phyloP scores from a whole-genome alignment of 1,140 invertebrate genomes.

The Orius insidiosus region DNA sequence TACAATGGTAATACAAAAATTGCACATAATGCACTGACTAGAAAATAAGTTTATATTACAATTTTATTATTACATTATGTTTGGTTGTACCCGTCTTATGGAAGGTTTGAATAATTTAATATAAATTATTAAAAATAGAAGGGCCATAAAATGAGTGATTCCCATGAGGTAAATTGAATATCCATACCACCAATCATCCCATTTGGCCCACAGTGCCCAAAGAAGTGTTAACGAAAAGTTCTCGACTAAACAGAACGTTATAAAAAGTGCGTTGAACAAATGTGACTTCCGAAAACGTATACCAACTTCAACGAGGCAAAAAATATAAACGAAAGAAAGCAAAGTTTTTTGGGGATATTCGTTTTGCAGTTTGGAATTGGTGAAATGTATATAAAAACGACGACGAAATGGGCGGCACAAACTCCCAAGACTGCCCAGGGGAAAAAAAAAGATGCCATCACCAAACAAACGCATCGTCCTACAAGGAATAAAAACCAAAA shows the following conservation, averaged over 20 bases:
- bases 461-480: constrained; percentile 13
- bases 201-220: constrained; percentile 15
- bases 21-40: background rate
- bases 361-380: constrained; percentile 3
- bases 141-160: constrained; percentile 9
- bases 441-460: constrained; percentile 10
- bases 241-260: constrained; percentile 9
- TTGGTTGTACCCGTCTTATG: constrained; percentile 1
- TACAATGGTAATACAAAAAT: background rate
- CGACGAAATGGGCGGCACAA: constrained; percentile 7
- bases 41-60: background rate
- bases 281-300: constrained; percentile 14
- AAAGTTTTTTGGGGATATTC: constrained; percentile 12
- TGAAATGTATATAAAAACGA: constrained; percentile 15
- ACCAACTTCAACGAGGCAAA: constrained; percentile 17
- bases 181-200: constrained; percentile 13
- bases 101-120: constrained; percentile 7
- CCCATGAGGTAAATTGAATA: constrained; percentile 11
- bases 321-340: constrained; percentile 11
- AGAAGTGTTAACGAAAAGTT: constrained; percentile 11
- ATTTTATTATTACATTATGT: too few species aligned
- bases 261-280: constrained; percentile 13
- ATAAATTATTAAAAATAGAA: constrained; percentile 13
- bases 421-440: constrained; percentile 4
- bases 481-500: constrained; percentile 17